Percentiles rank a stretch among this genome's conserved stretches.
Conservation (phyloP, 2,797 vertebrate genomes). For the Acanthis flammea region DNA sequence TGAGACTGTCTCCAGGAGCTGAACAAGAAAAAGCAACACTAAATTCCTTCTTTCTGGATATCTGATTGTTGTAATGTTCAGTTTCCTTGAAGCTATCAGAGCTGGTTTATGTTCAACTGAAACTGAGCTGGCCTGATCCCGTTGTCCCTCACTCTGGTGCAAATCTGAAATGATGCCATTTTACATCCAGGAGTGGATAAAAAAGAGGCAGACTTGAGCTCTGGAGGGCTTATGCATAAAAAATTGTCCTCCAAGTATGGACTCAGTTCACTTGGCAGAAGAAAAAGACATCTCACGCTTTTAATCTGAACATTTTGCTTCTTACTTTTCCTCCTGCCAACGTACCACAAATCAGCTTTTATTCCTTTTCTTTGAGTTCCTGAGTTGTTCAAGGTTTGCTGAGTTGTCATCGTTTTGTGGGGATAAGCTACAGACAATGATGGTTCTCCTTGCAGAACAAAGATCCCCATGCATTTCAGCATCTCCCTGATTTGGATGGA, state of each 20-base stretch:
- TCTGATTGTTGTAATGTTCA: constrained; percentile 30
- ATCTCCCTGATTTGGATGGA: neutral
- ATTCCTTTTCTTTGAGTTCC: neutral
- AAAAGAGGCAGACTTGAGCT: neutral
- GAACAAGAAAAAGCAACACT: neutral
- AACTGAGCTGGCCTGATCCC: neutral
- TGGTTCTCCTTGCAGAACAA: neutral
- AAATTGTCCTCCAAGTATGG: neutral
- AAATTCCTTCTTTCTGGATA: constrained; percentile 11
- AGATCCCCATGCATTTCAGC: neutral
- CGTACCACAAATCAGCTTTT: neutral
- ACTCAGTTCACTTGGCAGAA: neutral
- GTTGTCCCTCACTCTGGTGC: neutral
- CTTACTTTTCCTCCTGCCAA: neutral
- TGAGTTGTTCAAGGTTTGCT: neutral
- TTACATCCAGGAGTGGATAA: neutral
- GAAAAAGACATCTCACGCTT: neutral
- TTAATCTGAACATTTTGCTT: neutral
- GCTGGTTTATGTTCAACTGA: constrained; percentile 55
- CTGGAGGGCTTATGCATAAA: neutral
- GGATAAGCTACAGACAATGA: neutral
- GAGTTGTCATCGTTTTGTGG: neutral
- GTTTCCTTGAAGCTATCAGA: constrained; percentile 28
- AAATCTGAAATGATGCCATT: neutral
- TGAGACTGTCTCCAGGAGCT: neutral